Conservation (phyloP, 2,888 invertebrate species). For the Dicranocentrus wangi region DNA sequence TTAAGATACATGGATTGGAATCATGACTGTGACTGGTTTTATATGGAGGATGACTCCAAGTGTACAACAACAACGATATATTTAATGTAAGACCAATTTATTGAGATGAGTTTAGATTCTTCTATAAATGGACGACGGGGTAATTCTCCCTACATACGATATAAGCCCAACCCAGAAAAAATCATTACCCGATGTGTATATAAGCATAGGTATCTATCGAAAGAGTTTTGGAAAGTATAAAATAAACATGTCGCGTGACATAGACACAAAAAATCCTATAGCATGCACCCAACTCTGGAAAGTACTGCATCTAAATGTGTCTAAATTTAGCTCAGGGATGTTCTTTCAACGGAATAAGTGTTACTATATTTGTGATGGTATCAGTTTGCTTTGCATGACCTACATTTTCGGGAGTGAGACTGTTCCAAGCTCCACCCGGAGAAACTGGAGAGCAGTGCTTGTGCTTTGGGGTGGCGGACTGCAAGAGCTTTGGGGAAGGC, state of each 20-base stretch:
- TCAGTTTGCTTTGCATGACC: conserved; percentile 24
- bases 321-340: conserved; percentile 63
- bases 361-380: conserved; percentile 45
- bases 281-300: not conserved
- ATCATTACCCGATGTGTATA: not conserved
- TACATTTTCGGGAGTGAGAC: conserved; percentile 3
- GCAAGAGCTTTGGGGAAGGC: too few relatives aligned
- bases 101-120: not conserved
- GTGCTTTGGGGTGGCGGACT: not conserved
- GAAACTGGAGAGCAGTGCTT: not conserved
- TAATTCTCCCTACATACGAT: conserved; percentile 24
- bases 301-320: conserved; percentile 28
- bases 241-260: conserved; percentile 50
- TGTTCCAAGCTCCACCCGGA: conserved; percentile 20
- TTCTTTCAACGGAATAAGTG: conserved; percentile 45
- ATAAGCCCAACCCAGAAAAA: conserved; percentile 28
- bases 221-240: conserved; percentile 43
- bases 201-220: not conserved
- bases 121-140: not conserved
- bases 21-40: conserved; percentile 3
- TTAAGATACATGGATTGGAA: not conserved
- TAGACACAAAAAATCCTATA: conserved; percentile 49
- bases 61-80: not conserved
- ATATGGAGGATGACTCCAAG: not conserved
- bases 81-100: conserved; percentile 22